Conservation (phyloP, 2,888 invertebrate species). For the Hirtodrosophila histrioides region DNA sequence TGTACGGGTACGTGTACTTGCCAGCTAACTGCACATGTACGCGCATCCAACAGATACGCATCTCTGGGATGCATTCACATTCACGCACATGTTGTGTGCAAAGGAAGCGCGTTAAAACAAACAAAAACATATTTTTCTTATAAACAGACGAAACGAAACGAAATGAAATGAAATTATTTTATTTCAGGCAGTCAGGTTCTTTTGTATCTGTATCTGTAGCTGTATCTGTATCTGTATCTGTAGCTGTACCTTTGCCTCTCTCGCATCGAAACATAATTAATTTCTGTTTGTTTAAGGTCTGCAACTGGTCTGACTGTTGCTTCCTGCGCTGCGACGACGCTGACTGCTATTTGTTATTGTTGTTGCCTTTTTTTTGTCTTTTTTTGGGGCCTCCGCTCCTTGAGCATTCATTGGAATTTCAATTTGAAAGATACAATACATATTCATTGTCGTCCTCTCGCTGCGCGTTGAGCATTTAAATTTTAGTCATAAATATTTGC, state of each 20-base stretch:
- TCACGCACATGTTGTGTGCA: conserved; percentile 41
- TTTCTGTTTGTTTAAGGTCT: conserved; percentile 78
- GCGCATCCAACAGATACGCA: conserved; percentile 52
- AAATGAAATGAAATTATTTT: conserved; percentile 66
- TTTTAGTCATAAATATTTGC: conserved; percentile 73
- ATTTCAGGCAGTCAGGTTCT: conserved; percentile 64
- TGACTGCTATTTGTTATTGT: conserved; percentile 17
- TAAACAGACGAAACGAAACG: conserved; percentile 62
- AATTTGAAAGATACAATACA: conserved; percentile 62
- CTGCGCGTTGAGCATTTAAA: conserved; percentile 66
- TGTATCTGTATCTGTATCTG: conserved; percentile 7
- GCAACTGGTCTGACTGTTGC: conserved; percentile 56
- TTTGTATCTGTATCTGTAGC: conserved; percentile 26
- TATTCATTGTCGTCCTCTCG: conserved; percentile 66
- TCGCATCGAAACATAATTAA: conserved; percentile 78
- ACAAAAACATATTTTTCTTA: conserved; percentile 79
- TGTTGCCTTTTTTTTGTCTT: conserved; percentile 6
- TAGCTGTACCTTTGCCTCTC: conserved; percentile 34
- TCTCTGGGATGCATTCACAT: conserved; percentile 48
- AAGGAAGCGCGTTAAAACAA: conserved; percentile 77
- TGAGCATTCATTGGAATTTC: conserved; percentile 75
- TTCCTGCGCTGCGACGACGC: conserved; percentile 56
- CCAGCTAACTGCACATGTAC: conserved; percentile 32
- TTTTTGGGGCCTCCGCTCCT: conserved; percentile 49
- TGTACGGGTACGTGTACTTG: conserved; percentile 11